Evolutionary conservation across 2,113 vertebrate genomes (phyloP), one percentile per base, ranked within the genome.

Genomic region (Todiramphus saurophagus): DNA sequence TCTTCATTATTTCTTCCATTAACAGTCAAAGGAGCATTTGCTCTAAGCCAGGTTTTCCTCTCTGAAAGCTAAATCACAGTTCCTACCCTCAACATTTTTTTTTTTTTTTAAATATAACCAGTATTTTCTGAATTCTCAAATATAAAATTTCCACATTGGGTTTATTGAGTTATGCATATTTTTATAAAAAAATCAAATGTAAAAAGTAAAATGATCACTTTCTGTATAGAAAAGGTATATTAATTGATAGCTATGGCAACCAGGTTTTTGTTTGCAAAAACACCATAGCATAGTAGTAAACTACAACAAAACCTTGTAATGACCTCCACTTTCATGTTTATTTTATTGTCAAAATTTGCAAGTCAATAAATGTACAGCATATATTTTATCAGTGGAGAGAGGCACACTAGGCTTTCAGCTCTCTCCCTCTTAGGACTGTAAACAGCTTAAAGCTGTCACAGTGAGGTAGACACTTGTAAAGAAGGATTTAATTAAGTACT

Each of bases 401-500:
- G 35, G 20, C 43, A 67, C 48, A 33, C 58, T 41, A 79, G 20
- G 25, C 25, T 86, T 91, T 81, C 41, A 76, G 23, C 20, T 11
- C 41, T 44, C 15, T 10, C 20, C 10, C 33, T 95, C 41, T 93
- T 79, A 72, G 62, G 85, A 39, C 66, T 85, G n/a, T 82, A 87
- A 76, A 96, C 89, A 97, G 89, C 74, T 96, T 92, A 79, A 89
- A 95, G 78, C 95, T 95, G 78, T 64, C 72, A 91, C 27, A 67
- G 37, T 81, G 67, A 96, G 94, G 93, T 20, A 97, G 83, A 62
- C 39, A 88, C 79, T 96, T 97, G 16, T 69, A 92, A 96, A 93
- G 67, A 96, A 96, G 72, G 66, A 96, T 92, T 96, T 97, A 90
- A 50, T 90, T 97, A 96, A 97, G 87, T 95, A 89, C 70, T 96